These are phyloP conservation scores for Acholoe squamosa DNA, from an alignment of 2,888 invertebrate genomes.

Conservation along the genomic window DNA sequence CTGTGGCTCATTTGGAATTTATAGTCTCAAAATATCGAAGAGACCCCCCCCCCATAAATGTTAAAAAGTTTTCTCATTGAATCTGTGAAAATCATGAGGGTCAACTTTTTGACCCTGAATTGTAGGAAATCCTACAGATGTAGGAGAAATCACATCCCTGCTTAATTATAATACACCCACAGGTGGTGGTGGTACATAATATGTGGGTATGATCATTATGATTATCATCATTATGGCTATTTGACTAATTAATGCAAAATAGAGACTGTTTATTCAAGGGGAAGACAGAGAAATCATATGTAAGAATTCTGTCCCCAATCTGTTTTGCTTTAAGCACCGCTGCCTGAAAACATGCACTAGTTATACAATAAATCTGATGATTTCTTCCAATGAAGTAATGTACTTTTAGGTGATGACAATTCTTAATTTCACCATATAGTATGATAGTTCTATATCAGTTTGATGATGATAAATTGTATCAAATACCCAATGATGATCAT, in stretches of 20 bases:
- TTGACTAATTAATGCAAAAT: conserved; percentile 25
- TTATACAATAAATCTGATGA: neutral
- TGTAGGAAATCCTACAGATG: too few relatives aligned
- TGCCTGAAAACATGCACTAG: conserved; percentile 37
- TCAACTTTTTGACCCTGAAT: too few relatives aligned
- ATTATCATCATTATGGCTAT: neutral
- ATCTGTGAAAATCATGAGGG: too few relatives aligned
- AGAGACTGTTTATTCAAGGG: neutral
- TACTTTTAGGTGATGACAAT: neutral
- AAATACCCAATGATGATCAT: neutral
- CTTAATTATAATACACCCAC: neutral
- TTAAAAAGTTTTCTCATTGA: too few relatives aligned
- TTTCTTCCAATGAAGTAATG: neutral
- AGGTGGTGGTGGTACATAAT: too few relatives aligned
- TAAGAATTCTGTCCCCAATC: neutral
- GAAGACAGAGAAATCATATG: neutral
- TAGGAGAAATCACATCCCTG: too few relatives aligned
- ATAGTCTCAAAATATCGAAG: too few relatives aligned
- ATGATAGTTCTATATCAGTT: neutral
- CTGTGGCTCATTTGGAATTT: too few relatives aligned
- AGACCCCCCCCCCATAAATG: too few relatives aligned
- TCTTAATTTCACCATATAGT: neutral
- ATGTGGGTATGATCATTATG: neutral
- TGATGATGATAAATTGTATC: neutral
- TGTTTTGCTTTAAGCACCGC: conserved; percentile 38